These are phyloP conservation scores for Cyclophora punctaria DNA, from an alignment of 2,888 invertebrate species.

Conservation along the genomic window DNA sequence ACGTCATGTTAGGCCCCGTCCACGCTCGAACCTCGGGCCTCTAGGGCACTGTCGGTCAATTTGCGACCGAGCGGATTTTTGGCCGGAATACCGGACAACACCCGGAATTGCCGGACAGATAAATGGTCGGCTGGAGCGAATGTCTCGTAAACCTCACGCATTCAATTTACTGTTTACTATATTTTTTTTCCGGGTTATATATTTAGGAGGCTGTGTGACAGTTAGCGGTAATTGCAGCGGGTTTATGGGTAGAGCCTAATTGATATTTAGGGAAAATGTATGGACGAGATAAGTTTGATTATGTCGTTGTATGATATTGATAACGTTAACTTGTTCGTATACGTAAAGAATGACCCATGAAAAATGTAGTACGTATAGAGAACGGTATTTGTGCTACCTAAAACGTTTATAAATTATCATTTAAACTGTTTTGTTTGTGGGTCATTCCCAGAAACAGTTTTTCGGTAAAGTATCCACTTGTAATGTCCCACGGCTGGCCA, in stretches of 20 bases:
- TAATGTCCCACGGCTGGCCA: no score
- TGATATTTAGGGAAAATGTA: not conserved
- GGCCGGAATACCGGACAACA: not conserved
- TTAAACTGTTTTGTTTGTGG: no score
- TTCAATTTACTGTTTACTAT: constrained; percentile 35
- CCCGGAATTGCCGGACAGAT: constrained; percentile 17
- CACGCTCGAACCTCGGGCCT: constrained; percentile 13
- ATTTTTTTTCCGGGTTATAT: constrained; percentile 16
- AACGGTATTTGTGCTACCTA: no score
- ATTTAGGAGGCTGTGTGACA: not conserved
- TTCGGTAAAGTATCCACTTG: no score
- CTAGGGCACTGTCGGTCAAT: constrained; percentile 13
- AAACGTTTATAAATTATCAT: no score
- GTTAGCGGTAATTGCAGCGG: constrained; percentile 8
- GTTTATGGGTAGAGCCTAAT: not conserved
- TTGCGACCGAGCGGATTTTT: constrained; percentile 3
- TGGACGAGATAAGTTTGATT: no score
- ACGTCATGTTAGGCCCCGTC: constrained; percentile 15
- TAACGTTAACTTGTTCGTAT: no score
- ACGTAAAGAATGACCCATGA: no score
- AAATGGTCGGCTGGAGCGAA: constrained; percentile 25
- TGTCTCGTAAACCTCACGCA: constrained; percentile 43
- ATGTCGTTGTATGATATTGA: no score
- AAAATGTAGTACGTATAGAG: no score
- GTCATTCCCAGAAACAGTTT: no score